Evolutionary conservation across 2,113 vertebrate genomes (phyloP).

Genomic region (Rhabdornis inornatus): DNA sequence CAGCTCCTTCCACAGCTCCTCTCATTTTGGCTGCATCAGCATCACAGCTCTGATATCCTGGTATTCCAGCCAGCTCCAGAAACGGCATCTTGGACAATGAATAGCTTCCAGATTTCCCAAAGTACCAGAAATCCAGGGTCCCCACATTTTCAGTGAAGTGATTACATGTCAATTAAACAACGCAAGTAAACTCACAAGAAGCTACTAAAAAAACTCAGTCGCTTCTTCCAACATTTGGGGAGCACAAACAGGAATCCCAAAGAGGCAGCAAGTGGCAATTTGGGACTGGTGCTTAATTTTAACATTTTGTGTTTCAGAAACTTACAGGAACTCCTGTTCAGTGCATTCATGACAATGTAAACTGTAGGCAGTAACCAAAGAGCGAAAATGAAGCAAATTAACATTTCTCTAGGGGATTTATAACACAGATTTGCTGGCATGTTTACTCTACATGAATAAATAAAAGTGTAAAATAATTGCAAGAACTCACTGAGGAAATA

Average conservation of each 20-base stretch:
- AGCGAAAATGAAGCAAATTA: background rate
- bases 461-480: background rate
- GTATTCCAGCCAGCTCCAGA: background rate
- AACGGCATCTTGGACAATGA: background rate
- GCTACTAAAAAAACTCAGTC: background rate
- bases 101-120: background rate
- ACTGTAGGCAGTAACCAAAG: background rate
- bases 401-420: background rate
- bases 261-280: background rate
- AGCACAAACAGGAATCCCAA: background rate
- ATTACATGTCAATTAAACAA: background rate
- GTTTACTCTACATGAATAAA: background rate
- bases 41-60: background rate
- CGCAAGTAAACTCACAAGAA: background rate
- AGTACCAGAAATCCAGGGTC: background rate
- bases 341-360: background rate
- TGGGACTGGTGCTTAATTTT: background rate
- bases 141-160: background rate
- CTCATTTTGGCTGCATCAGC: constrained; percentile 46
- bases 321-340: background rate
- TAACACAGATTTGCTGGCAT: background rate
- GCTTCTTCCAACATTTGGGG: background rate
- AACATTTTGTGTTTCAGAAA: background rate
- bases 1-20: constrained; percentile 48
- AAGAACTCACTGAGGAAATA: background rate